Base-by-base conservation (phyloP, 2,113 vertebrate species). In the Pedionomus torquatus region DNA sequence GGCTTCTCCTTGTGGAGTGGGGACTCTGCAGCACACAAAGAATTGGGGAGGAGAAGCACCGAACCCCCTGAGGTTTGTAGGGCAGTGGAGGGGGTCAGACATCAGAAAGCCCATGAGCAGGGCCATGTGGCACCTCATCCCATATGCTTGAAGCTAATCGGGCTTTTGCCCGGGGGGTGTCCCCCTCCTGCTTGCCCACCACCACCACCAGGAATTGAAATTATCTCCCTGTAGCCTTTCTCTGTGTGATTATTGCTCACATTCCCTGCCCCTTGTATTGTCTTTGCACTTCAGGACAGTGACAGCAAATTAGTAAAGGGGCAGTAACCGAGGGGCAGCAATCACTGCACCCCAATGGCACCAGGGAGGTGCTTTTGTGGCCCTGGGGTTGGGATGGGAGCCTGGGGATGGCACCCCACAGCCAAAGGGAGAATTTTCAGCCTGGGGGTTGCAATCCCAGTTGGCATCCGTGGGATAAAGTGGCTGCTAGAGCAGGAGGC, bases 111-210 rank as follows among this genome's bases (percentile, higher is more conserved):
- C 0, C 28, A 2, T 37, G 23, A 60, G 26, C 2, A 0, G 43
- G 57, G 51, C 35, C 21, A 0, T 6, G 11, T 31, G 1, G 72
- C 4, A 4, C 39, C 58, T 63, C 26, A 2, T 5, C 54, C 43
- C 7, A 0, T 15, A 8, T 44, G 17, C 4, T 39, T 28, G 2
- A 16, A 39, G 21, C 8, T 3, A 30, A 15, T 1, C 0, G 1
- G 23, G 54, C 1, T 72, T 81, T 58, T 2, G 16, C 9, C 30
- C 12, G 12, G 35, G 6, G 4, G 11, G 17, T 21, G 0, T 71
- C 25, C 17, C 19, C 44, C 63, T 64, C 64, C 33, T 2, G 4
- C 49, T 21, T 10, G 5, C 13, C 55, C 43, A 20, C n/a, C n/a
- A n/a, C n/a, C 35, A 20, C 17, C 0, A 1, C 63, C 43, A 3